phyloP scores from a whole-genome alignment of 2,797 vertebrate species.

The Amphiprion clarkii region DNA sequence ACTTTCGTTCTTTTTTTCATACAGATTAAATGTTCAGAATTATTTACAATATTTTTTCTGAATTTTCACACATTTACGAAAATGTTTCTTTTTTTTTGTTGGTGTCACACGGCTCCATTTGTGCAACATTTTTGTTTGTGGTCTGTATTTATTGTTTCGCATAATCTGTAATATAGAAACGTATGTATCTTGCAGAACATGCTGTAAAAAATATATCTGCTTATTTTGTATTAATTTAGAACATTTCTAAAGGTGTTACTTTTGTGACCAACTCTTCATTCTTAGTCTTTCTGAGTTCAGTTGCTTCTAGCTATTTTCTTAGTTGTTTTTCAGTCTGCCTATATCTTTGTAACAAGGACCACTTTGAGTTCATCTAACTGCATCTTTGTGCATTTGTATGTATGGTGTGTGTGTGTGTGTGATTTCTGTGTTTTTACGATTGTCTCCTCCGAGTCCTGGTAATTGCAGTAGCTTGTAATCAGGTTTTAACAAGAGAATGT shows the following conservation, averaged over 20 bases:
- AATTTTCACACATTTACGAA: neutral
- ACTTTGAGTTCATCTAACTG: constrained; percentile 14
- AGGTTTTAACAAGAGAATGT: constrained; percentile 74
- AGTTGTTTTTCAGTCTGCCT: constrained; percentile 9
- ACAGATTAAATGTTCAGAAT: neutral
- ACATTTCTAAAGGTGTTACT: neutral
- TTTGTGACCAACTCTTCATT: constrained; percentile 31
- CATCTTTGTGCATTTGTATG: neutral
- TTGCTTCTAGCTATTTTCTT: neutral
- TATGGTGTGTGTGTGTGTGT: constrained; percentile 3
- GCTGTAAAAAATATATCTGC: constrained; percentile 22
- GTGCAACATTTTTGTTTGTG: constrained; percentile 5
- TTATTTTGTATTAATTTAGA: constrained; percentile 38
- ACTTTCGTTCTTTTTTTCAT: neutral
- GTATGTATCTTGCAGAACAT: constrained; percentile 39
- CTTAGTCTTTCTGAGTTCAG: neutral
- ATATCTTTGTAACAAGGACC: constrained; percentile 14
- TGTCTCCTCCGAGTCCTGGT: constrained; percentile 43
- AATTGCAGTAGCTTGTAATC: constrained; percentile 58
- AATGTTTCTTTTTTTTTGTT: neutral
- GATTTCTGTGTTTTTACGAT: constrained; percentile 13
- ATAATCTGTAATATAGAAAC: constrained; percentile 38
- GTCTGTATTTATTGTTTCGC: constrained; percentile 61
- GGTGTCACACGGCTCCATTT: neutral
- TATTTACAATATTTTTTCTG: neutral